A percentile compares a stretch with the other conserved stretches of the same genome.
Conservation (phyloP, 1,140 invertebrate species). For the Drosophila cardini region DNA sequence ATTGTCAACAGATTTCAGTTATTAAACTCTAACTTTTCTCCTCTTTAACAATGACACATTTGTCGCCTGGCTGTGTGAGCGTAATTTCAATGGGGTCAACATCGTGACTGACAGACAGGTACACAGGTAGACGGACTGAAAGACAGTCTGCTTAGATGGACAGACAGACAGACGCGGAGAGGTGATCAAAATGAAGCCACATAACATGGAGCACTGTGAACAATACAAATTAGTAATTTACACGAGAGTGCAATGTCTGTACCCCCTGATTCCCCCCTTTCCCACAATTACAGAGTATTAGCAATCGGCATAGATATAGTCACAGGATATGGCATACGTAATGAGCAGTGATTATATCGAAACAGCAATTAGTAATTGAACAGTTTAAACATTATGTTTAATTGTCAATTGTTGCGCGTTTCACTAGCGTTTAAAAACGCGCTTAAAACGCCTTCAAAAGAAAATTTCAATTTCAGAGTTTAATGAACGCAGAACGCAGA, state of each 20-base stretch:
- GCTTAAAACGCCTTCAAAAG: constrained; percentile 1
- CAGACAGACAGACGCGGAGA: constrained; percentile 8
- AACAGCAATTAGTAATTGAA: constrained; percentile 75
- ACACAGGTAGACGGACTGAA: constrained; percentile 1
- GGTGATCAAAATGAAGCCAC: constrained; percentile 54
- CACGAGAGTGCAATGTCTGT: constrained; percentile 51
- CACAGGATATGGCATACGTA: constrained; percentile 53
- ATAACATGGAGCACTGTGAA: constrained; percentile 18
- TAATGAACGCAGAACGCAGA: constrained; percentile 66
- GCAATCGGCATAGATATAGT: constrained; percentile 17
- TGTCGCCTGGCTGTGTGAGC: constrained; percentile 6
- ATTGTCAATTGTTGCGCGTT: constrained; percentile 36
- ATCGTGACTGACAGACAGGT: constrained; percentile 4
- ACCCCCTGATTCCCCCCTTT: constrained; percentile 1
- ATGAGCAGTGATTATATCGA: constrained; percentile 58
- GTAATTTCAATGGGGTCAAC: constrained; percentile 18
- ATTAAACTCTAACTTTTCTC: too few relatives aligned
- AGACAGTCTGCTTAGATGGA: constrained; percentile 10
- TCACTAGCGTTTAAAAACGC: constrained; percentile 8
- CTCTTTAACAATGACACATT: constrained; percentile 7
- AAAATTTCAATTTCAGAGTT: too few relatives aligned
- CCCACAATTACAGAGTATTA: constrained; percentile 18
- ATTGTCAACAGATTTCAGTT: too few relatives aligned
- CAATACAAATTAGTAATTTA: constrained; percentile 75
- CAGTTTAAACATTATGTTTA: constrained; percentile 43